phyloP scores from a whole-genome alignment of 2,888 invertebrate species.

The Drosophila histrio region DNA sequence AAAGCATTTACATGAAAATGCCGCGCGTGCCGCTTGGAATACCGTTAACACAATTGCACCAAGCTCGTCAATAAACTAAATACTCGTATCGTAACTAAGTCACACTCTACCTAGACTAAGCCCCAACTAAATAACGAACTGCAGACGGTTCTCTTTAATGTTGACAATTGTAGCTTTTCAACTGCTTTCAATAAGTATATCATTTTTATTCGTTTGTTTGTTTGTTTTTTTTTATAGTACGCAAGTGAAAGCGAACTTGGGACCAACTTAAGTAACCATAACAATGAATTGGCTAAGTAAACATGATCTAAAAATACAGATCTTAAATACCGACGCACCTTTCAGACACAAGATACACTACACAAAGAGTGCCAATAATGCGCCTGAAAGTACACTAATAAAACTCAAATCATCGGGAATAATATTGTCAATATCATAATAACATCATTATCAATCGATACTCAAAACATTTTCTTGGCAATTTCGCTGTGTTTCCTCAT shows the following conservation, averaged over 20 bases:
- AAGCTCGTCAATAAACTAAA: constrained; percentile 37
- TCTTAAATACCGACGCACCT: constrained; percentile 27
- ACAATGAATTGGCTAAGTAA: constrained; percentile 69
- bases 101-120: constrained; percentile 44
- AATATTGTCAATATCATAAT: not conserved
- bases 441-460: not conserved
- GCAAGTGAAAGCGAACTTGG: constrained; percentile 68
- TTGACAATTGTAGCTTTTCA: constrained; percentile 29
- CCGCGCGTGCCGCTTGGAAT: constrained; percentile 53
- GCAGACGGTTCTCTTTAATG: constrained; percentile 29
- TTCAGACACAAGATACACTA: constrained; percentile 28
- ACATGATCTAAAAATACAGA: constrained; percentile 9
- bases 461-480: constrained; percentile 1
- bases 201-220: constrained; percentile 28
- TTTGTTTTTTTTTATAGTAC: constrained; percentile 62
- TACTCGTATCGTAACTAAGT: constrained; percentile 30
- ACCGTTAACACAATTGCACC: constrained; percentile 54
- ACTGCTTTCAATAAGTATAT: constrained; percentile 39
- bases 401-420: constrained; percentile 29
- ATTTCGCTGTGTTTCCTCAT: not conserved
- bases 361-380: constrained; percentile 66
- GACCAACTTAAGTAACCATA: constrained; percentile 47
- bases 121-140: constrained; percentile 36
- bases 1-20: constrained; percentile 75
- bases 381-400: constrained; percentile 33